These are phyloP conservation scores for Criorhina ranunculi DNA, from an alignment of 2,888 invertebrate genomes.

Conservation along the genomic window DNA sequence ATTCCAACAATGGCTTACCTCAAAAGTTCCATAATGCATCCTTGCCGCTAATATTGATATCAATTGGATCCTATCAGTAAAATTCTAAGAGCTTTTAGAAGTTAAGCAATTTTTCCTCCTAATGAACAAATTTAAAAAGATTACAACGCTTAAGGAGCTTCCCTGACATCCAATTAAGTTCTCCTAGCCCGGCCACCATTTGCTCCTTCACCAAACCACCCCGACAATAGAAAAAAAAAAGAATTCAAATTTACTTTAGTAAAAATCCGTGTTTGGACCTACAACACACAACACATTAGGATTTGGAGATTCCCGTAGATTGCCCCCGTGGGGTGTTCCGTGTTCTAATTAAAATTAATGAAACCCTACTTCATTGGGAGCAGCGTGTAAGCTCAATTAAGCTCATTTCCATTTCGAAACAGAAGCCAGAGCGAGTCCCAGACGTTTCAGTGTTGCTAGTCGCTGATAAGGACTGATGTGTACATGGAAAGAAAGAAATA, in stretches of 20 bases:
- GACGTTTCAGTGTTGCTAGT: constrained; percentile 2
- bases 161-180: no score
- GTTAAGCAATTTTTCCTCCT: no score
- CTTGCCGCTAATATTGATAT: no score
- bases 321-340: constrained; percentile 14
- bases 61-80: no score
- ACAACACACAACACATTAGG: constrained; percentile 20
- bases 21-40: no score
- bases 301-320: constrained; percentile 24
- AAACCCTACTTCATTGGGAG: constrained; percentile 23
- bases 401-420: constrained; percentile 32
- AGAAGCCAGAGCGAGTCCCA: constrained; percentile 1
- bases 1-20: no score
- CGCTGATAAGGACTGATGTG: constrained; percentile 17
- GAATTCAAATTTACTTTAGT: constrained; percentile 11
- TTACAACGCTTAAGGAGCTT: no score
- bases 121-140: no score
- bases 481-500: no score
- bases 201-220: not conserved
- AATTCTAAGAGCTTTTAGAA: no score
- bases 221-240: constrained; percentile 9
- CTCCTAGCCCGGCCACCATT: not conserved
- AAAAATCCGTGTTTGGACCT: constrained; percentile 29
- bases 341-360: constrained; percentile 58
- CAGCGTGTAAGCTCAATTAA: constrained; percentile 41